Base-by-base conservation (phyloP, 2,797 vertebrate genomes). In the Morus bassanus region DNA sequence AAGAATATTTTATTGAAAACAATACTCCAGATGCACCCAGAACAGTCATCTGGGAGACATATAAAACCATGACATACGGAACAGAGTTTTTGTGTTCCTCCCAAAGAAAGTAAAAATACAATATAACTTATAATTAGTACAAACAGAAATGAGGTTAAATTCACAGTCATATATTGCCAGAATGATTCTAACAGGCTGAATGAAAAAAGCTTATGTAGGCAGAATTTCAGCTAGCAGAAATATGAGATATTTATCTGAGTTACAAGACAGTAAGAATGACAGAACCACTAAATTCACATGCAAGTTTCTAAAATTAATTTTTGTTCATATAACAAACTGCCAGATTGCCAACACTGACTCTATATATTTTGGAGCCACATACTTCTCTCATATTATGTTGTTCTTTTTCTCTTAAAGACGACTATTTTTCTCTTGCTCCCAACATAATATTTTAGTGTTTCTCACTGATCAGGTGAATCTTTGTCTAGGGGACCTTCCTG, bases 81-180 rank as follows among this genome's bases (percentile, higher is more conserved):
- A 83, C 17, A 75, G 64, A 72, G 23, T 21, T 85, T 90, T 79
- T 95, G 68, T 68, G 50, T 80, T 97, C 75, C 80, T 96, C 94
- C 59, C 82, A 81, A 70, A 96, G 79, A 93, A 96, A 95, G 89
- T 78, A 92, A 91, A 92, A 97, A 85, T 70, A 85, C 96, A 91
- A 91, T 88, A 69, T 51, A 93, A 93, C 85, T 89, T 85, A 80
- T 82, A 92, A 93, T 91, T 93, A 94, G 84, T 80, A 75, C 73
- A 83, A 92, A 93, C 41, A 95, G 88, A 94, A 93, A 86, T 0
- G 31, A 91, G 89, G 92, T 96, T 95, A 97, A 91, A 94, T 86
- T 91, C 93, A 94, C 51, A 93, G 60, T 70, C 61, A 39, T 80
- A 83, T 72, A 85, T 83, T 92, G 91, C 65, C 82, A 93, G 85